A percentile compares a stretch with the other conserved stretches of the same genome.
Evolutionary conservation across 2,797 vertebrate species (phyloP).

Genomic region (Hipposideros larvatus): DNA sequence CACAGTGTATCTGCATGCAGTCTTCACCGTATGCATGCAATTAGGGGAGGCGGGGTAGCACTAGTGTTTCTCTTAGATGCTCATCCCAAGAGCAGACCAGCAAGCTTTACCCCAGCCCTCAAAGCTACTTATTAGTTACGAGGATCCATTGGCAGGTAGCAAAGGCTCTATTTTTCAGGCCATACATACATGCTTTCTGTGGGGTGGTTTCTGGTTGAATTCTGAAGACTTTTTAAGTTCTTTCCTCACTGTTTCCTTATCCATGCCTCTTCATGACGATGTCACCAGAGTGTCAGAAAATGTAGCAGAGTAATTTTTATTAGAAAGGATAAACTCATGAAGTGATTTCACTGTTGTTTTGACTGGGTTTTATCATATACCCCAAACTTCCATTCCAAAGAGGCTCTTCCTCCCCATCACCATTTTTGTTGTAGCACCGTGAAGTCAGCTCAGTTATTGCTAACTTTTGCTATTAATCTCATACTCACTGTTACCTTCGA

Average conservation of each 20-base stretch:
- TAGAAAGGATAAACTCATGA: background rate
- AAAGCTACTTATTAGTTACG: background rate
- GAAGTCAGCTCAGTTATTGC: background rate
- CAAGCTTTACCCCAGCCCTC: background rate
- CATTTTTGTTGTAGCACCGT: background rate
- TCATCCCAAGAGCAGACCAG: background rate
- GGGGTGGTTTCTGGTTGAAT: too few species aligned
- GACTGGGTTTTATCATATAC: background rate
- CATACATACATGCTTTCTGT: background rate
- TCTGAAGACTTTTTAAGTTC: background rate
- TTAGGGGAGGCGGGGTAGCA: background rate
- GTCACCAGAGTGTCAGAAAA: background rate
- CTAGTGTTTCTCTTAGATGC: background rate
- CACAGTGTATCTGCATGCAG: background rate
- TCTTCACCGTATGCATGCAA: background rate
- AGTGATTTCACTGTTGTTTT: slow-evolving; percentile 9
- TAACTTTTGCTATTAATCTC: background rate
- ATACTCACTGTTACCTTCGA: background rate
- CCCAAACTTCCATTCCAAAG: background rate
- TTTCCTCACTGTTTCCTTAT: background rate
- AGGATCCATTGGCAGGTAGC: background rate
- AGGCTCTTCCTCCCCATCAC: background rate
- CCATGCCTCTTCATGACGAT: background rate
- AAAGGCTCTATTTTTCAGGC: background rate
- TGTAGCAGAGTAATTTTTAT: background rate